These are phyloP conservation scores for Chunga burmeisteri DNA, from an alignment of 2,113 vertebrate species.

Conservation along the genomic window DNA sequence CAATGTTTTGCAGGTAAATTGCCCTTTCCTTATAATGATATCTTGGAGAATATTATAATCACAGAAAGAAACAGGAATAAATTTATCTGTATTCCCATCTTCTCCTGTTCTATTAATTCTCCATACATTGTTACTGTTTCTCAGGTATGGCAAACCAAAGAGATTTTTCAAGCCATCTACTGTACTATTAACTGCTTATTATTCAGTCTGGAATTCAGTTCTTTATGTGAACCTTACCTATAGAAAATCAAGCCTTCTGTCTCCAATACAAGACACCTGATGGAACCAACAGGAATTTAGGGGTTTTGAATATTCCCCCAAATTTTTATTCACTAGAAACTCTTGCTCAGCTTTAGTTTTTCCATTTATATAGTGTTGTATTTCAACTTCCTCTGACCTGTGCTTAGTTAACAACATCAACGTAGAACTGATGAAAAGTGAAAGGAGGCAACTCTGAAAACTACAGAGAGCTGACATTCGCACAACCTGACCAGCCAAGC, in stretches of 20 bases:
- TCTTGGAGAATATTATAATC: not conserved
- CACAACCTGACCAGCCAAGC: not conserved
- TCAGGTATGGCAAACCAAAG: not conserved
- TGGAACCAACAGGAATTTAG: not conserved
- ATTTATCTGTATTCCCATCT: not conserved
- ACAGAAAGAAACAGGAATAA: not conserved
- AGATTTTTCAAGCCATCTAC: not conserved
- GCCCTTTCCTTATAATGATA: not conserved
- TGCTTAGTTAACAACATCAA: not conserved
- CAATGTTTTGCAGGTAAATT: not conserved
- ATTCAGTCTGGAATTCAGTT: not conserved
- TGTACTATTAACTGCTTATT: not conserved
- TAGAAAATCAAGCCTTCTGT: not conserved
- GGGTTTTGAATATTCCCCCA: fast-evolving
- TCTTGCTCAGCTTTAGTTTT: not conserved
- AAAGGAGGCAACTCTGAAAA: not conserved
- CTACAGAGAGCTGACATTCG: fast-evolving
- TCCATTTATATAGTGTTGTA: not conserved
- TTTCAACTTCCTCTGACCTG: not conserved
- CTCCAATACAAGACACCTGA: not conserved
- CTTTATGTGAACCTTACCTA: not conserved
- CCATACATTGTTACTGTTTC: not conserved
- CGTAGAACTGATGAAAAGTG: not conserved
- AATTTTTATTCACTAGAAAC: not conserved
- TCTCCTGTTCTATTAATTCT: not conserved